Conservation (phyloP, 2,113 vertebrate species). For the Gymnogyps californianus region DNA sequence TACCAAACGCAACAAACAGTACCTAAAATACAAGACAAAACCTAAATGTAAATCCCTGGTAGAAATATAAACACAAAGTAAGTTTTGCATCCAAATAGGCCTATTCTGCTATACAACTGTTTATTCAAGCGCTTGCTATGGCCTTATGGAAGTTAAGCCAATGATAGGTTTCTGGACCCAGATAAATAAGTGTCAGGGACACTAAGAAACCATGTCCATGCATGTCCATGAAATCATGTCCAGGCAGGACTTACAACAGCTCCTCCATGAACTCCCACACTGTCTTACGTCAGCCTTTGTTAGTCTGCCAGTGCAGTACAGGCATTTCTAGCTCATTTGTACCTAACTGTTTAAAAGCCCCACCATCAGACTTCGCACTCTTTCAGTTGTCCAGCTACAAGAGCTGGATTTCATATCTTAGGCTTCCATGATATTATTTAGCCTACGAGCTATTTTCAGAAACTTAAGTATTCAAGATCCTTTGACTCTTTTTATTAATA, state of each 20-base stretch:
- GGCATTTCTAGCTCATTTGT: not conserved
- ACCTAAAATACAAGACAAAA: not conserved
- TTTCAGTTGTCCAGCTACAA: not conserved
- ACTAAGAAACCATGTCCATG: not conserved
- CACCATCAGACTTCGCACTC: not conserved
- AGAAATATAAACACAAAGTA: not conserved
- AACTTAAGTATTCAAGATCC: not conserved
- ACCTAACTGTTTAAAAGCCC: not conserved
- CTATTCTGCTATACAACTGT: not conserved
- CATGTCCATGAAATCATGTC: too few species aligned
- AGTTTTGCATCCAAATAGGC: not conserved
- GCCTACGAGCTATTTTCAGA: not conserved
- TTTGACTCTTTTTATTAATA: not conserved
- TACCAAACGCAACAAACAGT: not conserved
- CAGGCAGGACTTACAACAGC: not conserved
- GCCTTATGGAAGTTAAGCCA: not conserved
- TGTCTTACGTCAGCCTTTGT: not conserved
- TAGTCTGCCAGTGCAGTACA: too few species aligned
- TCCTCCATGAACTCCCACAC: not conserved
- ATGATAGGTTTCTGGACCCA: not conserved
- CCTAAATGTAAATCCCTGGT: not conserved
- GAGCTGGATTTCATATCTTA: not conserved
- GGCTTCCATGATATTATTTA: not conserved
- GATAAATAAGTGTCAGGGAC: not conserved
- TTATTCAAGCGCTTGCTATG: not conserved